Evolutionary conservation across 2,797 vertebrate genomes (phyloP).

Genomic region (Sternarchorhynchus goeldii): DNA sequence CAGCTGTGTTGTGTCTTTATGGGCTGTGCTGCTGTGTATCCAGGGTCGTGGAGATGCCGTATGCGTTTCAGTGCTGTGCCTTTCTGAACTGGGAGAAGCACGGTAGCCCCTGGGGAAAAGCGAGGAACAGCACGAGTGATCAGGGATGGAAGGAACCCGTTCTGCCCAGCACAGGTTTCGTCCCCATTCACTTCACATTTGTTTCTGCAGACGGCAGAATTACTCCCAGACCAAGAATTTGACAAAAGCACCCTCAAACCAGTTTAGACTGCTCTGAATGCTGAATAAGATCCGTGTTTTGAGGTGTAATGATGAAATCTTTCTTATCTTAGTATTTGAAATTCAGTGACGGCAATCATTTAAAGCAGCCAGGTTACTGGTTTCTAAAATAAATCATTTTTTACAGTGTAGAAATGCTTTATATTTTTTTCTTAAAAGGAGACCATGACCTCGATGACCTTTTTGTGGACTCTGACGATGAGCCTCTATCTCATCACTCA

Average conservation of each 20-base stretch:
- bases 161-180: constrained; percentile 79
- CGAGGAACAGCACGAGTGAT: constrained; percentile 75
- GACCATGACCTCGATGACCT: constrained; percentile 88
- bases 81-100: constrained; percentile 84
- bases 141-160: constrained; percentile 73
- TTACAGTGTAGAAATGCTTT: background rate
- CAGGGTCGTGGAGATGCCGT: constrained; percentile 93
- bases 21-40: background rate
- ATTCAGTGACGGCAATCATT: too few species aligned
- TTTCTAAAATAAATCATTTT: background rate
- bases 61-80: constrained; percentile 92
- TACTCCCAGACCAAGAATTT: background rate
- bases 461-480: constrained; percentile 86
- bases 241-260: too few species aligned
- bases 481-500: constrained; percentile 81
- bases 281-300: too few species aligned
- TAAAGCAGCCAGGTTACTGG: too few species aligned
- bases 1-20: too few species aligned
- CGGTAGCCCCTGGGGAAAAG: constrained; percentile 78
- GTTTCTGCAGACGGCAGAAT: too few species aligned
- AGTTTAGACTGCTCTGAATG: too few species aligned
- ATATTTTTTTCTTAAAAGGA: constrained; percentile 66
- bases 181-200: background rate
- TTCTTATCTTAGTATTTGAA: too few species aligned
- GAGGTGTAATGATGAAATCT: too few species aligned